A percentile compares a stretch with the other conserved stretches of the same genome.
phyloP scores from a whole-genome alignment of 2,113 vertebrate genomes.

The Diglossa brunneiventris region DNA sequence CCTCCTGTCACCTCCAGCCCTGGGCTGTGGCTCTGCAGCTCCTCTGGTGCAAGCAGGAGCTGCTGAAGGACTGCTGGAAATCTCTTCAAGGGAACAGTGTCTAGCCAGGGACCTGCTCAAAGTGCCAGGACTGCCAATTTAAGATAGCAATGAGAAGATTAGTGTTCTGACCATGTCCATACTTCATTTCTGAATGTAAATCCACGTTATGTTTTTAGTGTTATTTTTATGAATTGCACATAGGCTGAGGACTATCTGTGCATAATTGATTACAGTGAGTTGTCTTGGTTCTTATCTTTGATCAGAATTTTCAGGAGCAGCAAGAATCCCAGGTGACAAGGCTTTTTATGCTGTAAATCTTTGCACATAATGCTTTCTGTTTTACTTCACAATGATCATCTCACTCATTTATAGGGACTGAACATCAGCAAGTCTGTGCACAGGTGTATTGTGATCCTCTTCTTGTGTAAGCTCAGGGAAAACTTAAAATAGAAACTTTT shows the following conservation, averaged over 20 bases:
- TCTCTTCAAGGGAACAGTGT: neutral
- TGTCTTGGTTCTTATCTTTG: constrained; percentile 62
- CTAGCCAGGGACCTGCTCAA: neutral
- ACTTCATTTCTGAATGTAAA: constrained; percentile 45
- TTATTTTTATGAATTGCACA: constrained; percentile 44
- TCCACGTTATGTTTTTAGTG: neutral
- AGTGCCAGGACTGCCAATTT: neutral
- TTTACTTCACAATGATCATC: constrained; percentile 2
- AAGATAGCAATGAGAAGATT: constrained; percentile 19
- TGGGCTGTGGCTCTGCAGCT: neutral
- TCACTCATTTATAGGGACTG: neutral
- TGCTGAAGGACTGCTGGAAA: neutral
- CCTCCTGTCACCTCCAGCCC: neutral
- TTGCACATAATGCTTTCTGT: constrained; percentile 43
- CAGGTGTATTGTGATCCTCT: neutral
- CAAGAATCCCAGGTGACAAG: constrained; percentile 30
- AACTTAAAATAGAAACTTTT: neutral
- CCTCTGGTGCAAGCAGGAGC: rapidly evolving
- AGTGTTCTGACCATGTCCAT: constrained; percentile 9
- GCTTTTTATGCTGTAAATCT: constrained; percentile 45
- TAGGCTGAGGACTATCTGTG: constrained; percentile 1
- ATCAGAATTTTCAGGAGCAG: constrained; percentile 54
- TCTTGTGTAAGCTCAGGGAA: neutral
- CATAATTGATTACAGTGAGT: constrained; percentile 57
- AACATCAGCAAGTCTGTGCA: constrained; percentile 1